Evolutionary conservation across 2,797 vertebrate genomes (phyloP).

Genomic region (Myotis planiceps): DNA sequence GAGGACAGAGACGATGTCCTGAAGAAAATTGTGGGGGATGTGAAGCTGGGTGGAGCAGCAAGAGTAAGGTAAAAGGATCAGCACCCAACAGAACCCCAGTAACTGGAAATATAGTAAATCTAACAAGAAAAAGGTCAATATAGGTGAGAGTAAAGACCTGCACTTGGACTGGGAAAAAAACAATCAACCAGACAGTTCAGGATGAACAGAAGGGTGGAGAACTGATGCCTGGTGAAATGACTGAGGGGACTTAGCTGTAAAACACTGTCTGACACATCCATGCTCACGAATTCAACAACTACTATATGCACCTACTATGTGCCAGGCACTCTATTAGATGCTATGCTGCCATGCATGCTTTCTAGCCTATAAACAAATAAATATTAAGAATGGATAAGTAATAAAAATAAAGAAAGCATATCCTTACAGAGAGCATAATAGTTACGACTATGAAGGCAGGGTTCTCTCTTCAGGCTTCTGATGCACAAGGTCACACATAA

Average conservation of each 20-base stretch:
- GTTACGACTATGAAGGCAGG: neutral
- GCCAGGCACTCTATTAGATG: neutral
- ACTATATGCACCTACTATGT: neutral
- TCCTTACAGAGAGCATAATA: neutral
- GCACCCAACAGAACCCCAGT: neutral
- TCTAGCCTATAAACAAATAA: neutral
- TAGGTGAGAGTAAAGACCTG: neutral
- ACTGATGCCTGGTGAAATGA: rapidly evolving
- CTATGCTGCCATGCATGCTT: neutral
- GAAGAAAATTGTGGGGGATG: neutral
- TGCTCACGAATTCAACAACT: neutral
- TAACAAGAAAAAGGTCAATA: neutral
- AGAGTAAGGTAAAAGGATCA: neutral
- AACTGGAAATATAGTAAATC: neutral
- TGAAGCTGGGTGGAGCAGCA: neutral
- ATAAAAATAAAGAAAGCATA: neutral
- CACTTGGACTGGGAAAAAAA: neutral
- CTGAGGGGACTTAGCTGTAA: neutral
- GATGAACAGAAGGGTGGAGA: neutral
- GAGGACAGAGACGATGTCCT: neutral
- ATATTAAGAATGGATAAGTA: neutral
- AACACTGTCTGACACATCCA: neutral
- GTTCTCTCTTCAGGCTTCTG: neutral
- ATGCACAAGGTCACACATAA: neutral
- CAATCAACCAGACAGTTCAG: neutral